A percentile compares a stretch with the other conserved stretches of the same genome.
phyloP scores from a whole-genome alignment of 2,113 vertebrate genomes.

The Micromys minutus region DNA sequence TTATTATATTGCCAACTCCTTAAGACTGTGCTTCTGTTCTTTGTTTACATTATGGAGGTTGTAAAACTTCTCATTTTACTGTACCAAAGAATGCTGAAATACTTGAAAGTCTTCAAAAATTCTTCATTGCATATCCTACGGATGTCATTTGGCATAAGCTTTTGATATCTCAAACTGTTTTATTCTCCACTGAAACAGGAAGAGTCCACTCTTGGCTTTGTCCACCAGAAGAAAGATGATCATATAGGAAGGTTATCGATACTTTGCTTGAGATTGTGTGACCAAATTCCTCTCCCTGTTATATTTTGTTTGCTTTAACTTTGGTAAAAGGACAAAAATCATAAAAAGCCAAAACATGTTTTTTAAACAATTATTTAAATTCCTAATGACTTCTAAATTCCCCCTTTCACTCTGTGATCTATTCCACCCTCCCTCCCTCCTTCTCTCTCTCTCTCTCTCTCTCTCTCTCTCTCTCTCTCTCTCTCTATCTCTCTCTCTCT shows the following conservation, averaged over 20 bases:
- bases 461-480: too few relatives aligned
- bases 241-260: background rate
- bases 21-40: background rate
- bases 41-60: constrained; percentile 1
- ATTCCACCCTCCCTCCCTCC: too few relatives aligned
- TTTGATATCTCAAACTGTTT: constrained; percentile 27
- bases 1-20: background rate
- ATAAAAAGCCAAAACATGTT: background rate
- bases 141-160: background rate
- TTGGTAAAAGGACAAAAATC: constrained; percentile 19
- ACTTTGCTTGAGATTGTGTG: background rate
- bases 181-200: background rate
- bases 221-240: background rate
- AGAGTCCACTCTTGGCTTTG: background rate
- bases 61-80: background rate
- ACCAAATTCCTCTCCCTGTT: background rate
- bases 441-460: too few relatives aligned
- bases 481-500: too few relatives aligned
- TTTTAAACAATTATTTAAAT: background rate
- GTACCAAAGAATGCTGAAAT: background rate
- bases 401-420: too few relatives aligned
- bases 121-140: background rate
- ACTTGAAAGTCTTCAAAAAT: background rate
- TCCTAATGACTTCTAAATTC: background rate
- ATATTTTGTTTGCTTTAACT: background rate